Percentiles rank a stretch among this genome's conserved stretches.
Evolutionary conservation across 2,797 vertebrate genomes (phyloP).

Genomic region (Pangasius sanitwongsei): DNA sequence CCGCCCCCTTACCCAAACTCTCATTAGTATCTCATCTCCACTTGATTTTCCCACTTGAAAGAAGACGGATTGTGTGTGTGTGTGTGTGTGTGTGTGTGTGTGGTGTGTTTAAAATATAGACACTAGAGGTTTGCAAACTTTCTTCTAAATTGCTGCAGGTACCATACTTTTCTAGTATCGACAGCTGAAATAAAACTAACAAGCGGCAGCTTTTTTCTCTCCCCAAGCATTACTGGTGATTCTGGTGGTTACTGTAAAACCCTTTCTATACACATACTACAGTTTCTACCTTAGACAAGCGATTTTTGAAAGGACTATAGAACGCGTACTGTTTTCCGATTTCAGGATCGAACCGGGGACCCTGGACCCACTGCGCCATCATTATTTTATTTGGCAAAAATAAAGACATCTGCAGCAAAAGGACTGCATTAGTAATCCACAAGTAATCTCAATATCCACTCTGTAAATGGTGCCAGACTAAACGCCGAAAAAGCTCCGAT

Average conservation of each 20-base stretch:
- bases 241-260: no score
- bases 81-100: no score
- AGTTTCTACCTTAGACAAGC: neutral
- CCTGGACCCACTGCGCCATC: neutral
- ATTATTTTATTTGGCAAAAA: neutral
- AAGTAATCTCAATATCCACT: neutral
- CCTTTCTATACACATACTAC: no score
- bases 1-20: neutral
- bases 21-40: neutral
- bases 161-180: no score
- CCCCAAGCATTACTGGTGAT: no score
- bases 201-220: accelerated
- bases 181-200: neutral
- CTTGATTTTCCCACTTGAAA: neutral
- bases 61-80: no score
- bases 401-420: neutral
- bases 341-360: neutral
- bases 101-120: no score
- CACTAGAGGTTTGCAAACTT: no score
- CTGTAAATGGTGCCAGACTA: neutral
- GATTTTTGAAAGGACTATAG: no score
- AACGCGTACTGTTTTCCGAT: neutral
- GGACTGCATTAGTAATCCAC: neutral
- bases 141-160: no score
- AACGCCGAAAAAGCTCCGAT: neutral